Conservation (phyloP, 2,888 invertebrate species). For the Synanthedon vespiformis region DNA sequence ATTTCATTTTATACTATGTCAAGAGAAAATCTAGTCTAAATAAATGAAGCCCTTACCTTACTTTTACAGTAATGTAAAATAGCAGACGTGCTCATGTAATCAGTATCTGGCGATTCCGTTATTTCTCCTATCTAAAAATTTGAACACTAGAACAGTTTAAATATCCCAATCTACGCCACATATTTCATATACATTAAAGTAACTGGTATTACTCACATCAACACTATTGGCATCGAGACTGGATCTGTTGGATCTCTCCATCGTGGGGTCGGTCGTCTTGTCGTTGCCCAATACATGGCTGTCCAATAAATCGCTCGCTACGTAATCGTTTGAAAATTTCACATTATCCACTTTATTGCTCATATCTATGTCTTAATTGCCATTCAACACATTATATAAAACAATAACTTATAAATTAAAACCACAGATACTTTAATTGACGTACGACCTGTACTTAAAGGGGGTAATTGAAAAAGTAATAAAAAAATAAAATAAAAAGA, state of each 20-base stretch:
- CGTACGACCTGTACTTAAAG: conserved; percentile 14
- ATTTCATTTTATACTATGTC: neutral
- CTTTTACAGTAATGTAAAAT: conserved; percentile 85
- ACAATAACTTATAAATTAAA: conserved; percentile 34
- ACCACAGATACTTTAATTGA: neutral
- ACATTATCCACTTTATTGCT: conserved; percentile 56
- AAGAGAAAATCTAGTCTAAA: neutral
- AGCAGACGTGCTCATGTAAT: conserved; percentile 80
- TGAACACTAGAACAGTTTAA: neutral
- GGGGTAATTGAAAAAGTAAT: conserved; percentile 25
- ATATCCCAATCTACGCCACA: neutral
- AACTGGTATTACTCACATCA: conserved; percentile 44
- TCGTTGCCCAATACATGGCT: conserved; percentile 61
- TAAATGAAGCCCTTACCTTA: conserved; percentile 59
- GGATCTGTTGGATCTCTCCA: conserved; percentile 57
- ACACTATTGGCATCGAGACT: conserved; percentile 60
- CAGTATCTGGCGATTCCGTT: conserved; percentile 75
- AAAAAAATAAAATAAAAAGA: conserved; percentile 12
- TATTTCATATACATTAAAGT: neutral
- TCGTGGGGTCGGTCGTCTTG: conserved; percentile 43
- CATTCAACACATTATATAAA: conserved; percentile 40
- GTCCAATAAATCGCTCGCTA: conserved; percentile 64
- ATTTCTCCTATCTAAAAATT: conserved; percentile 75
- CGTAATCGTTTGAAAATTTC: conserved; percentile 47
- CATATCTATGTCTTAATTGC: conserved; percentile 55